Evolutionary conservation across 2,113 vertebrate genomes (phyloP).

Genomic region (Scalopus aquaticus): DNA sequence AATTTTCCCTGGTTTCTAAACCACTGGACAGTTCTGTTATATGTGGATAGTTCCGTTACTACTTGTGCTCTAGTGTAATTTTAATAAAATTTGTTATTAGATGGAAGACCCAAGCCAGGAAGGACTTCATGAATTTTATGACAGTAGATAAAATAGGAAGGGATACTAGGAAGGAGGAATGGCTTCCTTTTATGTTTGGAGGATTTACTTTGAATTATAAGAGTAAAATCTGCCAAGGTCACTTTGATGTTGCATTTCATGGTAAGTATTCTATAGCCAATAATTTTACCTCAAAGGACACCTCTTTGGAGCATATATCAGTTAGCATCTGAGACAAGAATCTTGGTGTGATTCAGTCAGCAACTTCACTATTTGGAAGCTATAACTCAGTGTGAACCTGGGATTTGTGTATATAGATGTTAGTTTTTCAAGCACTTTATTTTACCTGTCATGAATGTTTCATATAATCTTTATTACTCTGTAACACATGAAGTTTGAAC

Average conservation of each 20-base stretch:
- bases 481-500: neutral
- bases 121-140: constrained; percentile 48
- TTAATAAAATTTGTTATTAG: constrained; percentile 45
- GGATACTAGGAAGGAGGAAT: neutral
- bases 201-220: constrained; percentile 12
- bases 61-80: constrained; percentile 41
- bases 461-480: neutral
- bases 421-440: constrained; percentile 18
- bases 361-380: neutral
- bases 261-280: neutral
- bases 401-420: neutral
- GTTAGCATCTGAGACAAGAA: neutral
- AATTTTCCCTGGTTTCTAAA: neutral
- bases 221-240: neutral
- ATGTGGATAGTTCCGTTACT: neutral
- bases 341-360: neutral
- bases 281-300: neutral
- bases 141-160: neutral
- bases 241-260: neutral
- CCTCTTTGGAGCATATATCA: neutral
- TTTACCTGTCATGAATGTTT: neutral
- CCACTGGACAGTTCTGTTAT: neutral
- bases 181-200: neutral
- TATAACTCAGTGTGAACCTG: neutral
- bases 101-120: neutral